Evolutionary conservation across 2,888 invertebrate species (phyloP), one percentile per base, ranked within the genome.

Genomic region (Stenchaetothrips biformis): DNA sequence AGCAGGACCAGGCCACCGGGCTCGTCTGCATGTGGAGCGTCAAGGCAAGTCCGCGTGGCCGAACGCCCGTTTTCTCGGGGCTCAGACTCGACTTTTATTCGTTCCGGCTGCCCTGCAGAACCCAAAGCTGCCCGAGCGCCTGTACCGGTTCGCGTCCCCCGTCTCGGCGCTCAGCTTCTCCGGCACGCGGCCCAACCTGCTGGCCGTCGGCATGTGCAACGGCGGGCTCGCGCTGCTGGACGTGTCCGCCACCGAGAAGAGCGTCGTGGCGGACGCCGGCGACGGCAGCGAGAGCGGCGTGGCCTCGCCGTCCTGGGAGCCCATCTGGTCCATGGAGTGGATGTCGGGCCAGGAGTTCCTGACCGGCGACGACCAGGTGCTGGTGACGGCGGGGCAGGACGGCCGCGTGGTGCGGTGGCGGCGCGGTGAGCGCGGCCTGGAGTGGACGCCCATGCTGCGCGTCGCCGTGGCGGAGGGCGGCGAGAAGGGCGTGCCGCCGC

Each of bases 151-250:
- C 84, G 85, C 88, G 0, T 87, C 89, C 78, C 90, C 93, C 0
- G 90, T 94, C 0, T 92, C 93, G 0, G 89, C 92, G 0, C 86
- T 95, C 0, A 89, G 91, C 77, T 95, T 95, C 88, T 93, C 94
- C 0, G 88, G 87, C 0, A 88, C 86, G 77, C 89, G 90, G 81
- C 92, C 95, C 0, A 93, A 93, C 85, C 88, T 94, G 84, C 85
- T 95, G 27, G 94, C 93, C 0, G 89, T 94, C 80, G 95, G 94
- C 0, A 92, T 94, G 83, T 89, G 92, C 83, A 91, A 93, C 85
- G 95, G 95, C 0, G 88, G 89, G 21, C 88, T 95, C 0, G 87
- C 90, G 80, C 89, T 95, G n/a, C 86, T 94, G 67, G 94, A 95
- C 84, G 89, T 94, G 3, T 91, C 92, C 0, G 88, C 88, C 1